Base-by-base conservation (phyloP, 2,888 invertebrate species). In the Lamellibrachia columna region DNA sequence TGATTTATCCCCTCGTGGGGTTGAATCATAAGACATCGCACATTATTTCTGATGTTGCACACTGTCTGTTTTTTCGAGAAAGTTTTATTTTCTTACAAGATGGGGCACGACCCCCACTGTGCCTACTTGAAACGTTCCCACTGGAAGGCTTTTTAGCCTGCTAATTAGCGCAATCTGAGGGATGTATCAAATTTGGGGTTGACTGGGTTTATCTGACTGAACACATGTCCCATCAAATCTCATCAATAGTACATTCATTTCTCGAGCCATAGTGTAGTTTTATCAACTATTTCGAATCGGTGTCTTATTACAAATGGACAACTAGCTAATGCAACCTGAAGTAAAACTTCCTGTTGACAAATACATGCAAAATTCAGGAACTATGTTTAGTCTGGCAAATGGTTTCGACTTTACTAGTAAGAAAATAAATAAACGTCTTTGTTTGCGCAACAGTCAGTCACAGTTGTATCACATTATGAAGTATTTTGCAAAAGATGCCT, bases 11-110 rank as follows among this genome's bases (percentile, higher is more conserved):
- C 75, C 22, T 75, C 75, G 75, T 75, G 75, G 75, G 75, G 75
- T 75, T 75, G 75, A 75, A 75, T 75, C 75, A 75, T 75, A 75
- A 75, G 75, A 75, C 75, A 75, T 75, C 75, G 22, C 75, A 75
- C 75, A 75, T 75, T 75, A 75, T 75, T 75, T 75, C 75, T 75
- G 75, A 75, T 75, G 75, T 75, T 75, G 75, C 75, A 75, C 75
- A 75, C 75, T 75, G 75, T 75, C 75, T 75, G 75, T 75, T 75
- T 75, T 75, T 75, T 75, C n/a, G 75, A 15, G 6, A 3, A 3
- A 22, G 75, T 75, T 75, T n/a, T 75, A 75, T 75, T 75, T 75
- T 75, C 75, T 75, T 75, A 75, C 75, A 75, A 75, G 75, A 15
- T 75, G 11, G 75, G 22, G 75, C 75, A 22, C 2, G 22, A 15